Evolutionary conservation across 1,140 invertebrate genomes (phyloP).

Genomic region (Drosophila sucinea): DNA sequence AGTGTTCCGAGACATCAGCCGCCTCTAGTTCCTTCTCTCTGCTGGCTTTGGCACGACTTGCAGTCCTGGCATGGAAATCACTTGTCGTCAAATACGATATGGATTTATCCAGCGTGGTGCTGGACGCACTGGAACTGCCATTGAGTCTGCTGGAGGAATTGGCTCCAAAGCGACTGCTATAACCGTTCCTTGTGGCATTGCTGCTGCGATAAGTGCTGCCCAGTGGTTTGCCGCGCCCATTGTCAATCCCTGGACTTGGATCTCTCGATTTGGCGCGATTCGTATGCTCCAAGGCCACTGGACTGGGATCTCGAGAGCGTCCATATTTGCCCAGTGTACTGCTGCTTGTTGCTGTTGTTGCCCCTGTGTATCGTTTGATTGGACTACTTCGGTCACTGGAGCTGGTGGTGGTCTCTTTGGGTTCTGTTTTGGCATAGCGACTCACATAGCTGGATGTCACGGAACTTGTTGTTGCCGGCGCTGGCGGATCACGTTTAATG

Average conservation of each 20-base stretch:
- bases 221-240: constrained; percentile 45
- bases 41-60: constrained; percentile 65
- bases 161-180: constrained; percentile 56
- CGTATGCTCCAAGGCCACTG: constrained; percentile 73
- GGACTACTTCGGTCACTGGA: constrained; percentile 57
- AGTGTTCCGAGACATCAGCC: constrained; percentile 12
- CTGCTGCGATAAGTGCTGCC: constrained; percentile 51
- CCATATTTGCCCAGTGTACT: constrained; percentile 74
- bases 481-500: constrained; percentile 64
- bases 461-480: constrained; percentile 27
- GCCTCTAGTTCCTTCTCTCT: constrained; percentile 64
- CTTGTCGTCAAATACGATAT: constrained; percentile 78
- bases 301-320: constrained; percentile 76
- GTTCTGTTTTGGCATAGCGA: constrained; percentile 65
- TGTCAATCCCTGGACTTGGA: constrained; percentile 69
- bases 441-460: constrained; percentile 61
- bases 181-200: constrained; percentile 48
- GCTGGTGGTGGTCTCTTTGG: constrained; percentile 46
- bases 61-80: constrained; percentile 73
- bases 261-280: constrained; percentile 70
- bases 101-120: constrained; percentile 44
- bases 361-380: constrained; percentile 65
- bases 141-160: constrained; percentile 37
- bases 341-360: constrained; percentile 33
- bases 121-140: constrained; percentile 20